phyloP scores from a whole-genome alignment of 2,888 invertebrate genomes.

The Mesorhabditis spiculigera region DNA sequence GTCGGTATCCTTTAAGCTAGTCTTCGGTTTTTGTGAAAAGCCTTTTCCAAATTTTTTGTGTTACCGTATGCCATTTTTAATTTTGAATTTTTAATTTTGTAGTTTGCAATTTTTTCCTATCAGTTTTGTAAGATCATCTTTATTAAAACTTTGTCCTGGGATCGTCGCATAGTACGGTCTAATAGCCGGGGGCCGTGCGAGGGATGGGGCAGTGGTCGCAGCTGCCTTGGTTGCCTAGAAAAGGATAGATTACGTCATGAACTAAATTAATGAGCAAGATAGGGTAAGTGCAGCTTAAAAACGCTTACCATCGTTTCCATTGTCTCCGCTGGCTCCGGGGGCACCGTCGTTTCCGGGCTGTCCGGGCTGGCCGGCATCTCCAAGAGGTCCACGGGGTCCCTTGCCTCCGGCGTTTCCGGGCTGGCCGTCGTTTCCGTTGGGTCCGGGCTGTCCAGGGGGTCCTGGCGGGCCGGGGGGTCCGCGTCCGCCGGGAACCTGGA shows the following conservation, averaged over 20 bases:
- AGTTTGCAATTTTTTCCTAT: too few species aligned
- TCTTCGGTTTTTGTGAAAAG: too few species aligned
- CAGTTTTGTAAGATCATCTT: too few species aligned
- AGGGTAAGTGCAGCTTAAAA: too few species aligned
- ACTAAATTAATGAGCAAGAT: too few species aligned
- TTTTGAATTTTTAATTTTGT: too few species aligned
- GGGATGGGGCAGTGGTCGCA: neutral
- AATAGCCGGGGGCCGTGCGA: neutral
- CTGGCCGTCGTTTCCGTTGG: slow-evolving; percentile 21
- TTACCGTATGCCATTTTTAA: too few species aligned
- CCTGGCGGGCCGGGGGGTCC: slow-evolving; percentile 26
- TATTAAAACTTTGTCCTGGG: too few species aligned
- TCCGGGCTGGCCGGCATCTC: neutral
- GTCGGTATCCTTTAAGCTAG: too few species aligned
- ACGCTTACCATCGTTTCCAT: neutral
- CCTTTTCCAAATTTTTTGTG: too few species aligned
- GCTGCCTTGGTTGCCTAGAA: neutral
- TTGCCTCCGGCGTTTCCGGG: slow-evolving; percentile 18
- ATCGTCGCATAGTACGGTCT: too few species aligned
- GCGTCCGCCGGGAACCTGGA: slow-evolving; percentile 9
- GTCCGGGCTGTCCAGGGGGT: slow-evolving; percentile 16
- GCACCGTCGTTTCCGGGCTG: neutral
- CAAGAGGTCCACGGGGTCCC: slow-evolving; percentile 3
- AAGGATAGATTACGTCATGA: too few species aligned
- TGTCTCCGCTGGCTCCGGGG: neutral